phyloP scores from a whole-genome alignment of 1,140 invertebrate species.

The Anthonomus grandis region DNA sequence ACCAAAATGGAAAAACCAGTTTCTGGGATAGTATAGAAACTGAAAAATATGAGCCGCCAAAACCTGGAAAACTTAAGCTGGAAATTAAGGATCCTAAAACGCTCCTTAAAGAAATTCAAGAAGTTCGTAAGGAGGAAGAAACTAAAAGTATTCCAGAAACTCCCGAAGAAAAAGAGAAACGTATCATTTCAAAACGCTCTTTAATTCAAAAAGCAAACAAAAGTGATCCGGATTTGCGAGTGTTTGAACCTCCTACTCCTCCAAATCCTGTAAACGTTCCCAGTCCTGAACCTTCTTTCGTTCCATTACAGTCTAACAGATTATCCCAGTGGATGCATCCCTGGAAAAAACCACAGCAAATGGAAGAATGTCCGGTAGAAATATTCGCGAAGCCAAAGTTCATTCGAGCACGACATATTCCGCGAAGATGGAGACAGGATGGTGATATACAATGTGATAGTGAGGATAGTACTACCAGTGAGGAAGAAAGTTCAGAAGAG shows the following conservation, averaged over 20 bases:
- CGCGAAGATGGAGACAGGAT: conserved; percentile 25
- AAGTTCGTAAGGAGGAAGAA: background rate
- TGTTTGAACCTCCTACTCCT: conserved; percentile 39
- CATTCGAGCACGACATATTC: conserved; percentile 42
- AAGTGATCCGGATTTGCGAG: conserved; percentile 42
- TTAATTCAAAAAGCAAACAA: conserved; percentile 42
- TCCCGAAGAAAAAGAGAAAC: conserved; percentile 21
- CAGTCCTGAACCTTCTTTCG: conserved; percentile 36
- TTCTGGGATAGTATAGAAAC: conserved; percentile 56
- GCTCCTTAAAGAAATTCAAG: conserved; percentile 14
- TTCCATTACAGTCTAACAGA: conserved; percentile 45
- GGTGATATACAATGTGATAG: background rate
- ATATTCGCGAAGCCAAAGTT: conserved; percentile 45
- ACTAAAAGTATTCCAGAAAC: conserved; percentile 18
- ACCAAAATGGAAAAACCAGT: conserved; percentile 42
- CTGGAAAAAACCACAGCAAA: conserved; percentile 44
- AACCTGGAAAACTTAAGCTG: conserved; percentile 42
- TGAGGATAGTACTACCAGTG: conserved; percentile 23
- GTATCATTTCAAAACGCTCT: conserved; percentile 42
- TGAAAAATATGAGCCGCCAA: conserved; percentile 54
- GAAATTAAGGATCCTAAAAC: conserved; percentile 19
- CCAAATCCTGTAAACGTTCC: conserved; percentile 30
- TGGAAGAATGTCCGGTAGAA: conserved; percentile 42
- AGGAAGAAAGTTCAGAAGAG: conserved; percentile 31
- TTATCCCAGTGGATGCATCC: conserved; percentile 45